Conservation (phyloP, 2,888 invertebrate genomes). For the Elaeidobius kamerunicus region DNA sequence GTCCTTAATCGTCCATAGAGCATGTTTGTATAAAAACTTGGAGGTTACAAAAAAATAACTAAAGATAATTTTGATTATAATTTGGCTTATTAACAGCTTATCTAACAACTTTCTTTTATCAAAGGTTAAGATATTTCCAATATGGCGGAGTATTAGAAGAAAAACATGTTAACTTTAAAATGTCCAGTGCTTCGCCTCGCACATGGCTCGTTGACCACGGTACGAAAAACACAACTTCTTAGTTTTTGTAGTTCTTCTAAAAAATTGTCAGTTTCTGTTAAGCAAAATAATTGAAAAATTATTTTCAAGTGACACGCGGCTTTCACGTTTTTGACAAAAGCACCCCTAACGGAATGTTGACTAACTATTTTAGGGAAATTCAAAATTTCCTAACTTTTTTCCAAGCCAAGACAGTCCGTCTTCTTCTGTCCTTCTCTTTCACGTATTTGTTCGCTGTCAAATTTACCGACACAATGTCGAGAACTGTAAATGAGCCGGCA, state of each 20-base stretch:
- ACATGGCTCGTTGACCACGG: slow-evolving; percentile 33
- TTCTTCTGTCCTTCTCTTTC: slow-evolving; percentile 12
- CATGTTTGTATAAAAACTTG: slow-evolving; percentile 40
- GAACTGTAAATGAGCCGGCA: too few relatives aligned
- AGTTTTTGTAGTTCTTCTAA: slow-evolving; percentile 31
- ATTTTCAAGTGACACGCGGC: slow-evolving; percentile 52
- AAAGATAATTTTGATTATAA: slow-evolving; percentile 12
- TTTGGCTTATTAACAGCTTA: slow-evolving; percentile 32
- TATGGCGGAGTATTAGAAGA: slow-evolving; percentile 51
- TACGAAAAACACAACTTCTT: slow-evolving; percentile 13
- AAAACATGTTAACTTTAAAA: slow-evolving; percentile 35
- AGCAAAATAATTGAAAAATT: slow-evolving; percentile 46
- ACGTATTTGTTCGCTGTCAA: neutral
- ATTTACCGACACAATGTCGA: too few relatives aligned
- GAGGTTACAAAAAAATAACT: slow-evolving; percentile 19
- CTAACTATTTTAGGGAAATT: slow-evolving; percentile 35
- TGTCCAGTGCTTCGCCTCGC: slow-evolving; percentile 20
- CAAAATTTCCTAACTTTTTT: slow-evolving; percentile 15
- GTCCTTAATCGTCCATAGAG: slow-evolving; percentile 36
- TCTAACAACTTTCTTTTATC: slow-evolving; percentile 44
- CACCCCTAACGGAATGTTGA: slow-evolving; percentile 45
- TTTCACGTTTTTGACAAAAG: slow-evolving; percentile 50
- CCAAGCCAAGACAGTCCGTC: slow-evolving; percentile 5
- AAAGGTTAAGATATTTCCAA: slow-evolving; percentile 52
- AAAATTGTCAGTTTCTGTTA: slow-evolving; percentile 48